These are phyloP conservation scores for Ceyx melanurus DNA, from an alignment of 2,113 vertebrate species.

Conservation along the genomic window DNA sequence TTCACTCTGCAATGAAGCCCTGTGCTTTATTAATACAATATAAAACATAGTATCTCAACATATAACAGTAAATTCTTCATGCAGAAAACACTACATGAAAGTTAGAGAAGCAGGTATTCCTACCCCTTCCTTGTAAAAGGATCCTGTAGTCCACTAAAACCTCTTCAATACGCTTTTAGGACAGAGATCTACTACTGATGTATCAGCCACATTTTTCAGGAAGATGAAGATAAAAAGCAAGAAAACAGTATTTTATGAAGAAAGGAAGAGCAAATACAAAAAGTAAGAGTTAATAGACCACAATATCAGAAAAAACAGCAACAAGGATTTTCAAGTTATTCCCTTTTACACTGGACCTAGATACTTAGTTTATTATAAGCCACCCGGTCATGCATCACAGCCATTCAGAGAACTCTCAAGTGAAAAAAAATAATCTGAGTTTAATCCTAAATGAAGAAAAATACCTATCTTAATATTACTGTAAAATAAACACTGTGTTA, in stretches of 20 bases:
- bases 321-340: constrained; percentile 16
- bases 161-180: background rate
- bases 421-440: background rate
- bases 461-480: background rate
- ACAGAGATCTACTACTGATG: background rate
- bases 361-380: background rate
- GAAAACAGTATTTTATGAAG: background rate
- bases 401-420: background rate
- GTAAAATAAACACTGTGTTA: background rate
- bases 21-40: background rate
- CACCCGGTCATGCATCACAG: constrained; percentile 6
- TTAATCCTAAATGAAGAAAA: constrained; percentile 48
- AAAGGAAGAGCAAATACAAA: background rate
- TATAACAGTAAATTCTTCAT: background rate
- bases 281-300: background rate
- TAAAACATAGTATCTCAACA: background rate
- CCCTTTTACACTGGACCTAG: background rate
- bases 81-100: background rate
- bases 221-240: background rate
- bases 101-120: background rate
- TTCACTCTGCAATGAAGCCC: background rate
- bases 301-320: background rate
- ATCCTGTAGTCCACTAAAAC: background rate
- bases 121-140: background rate
- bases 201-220: background rate